Evolutionary conservation across 2,888 invertebrate species (phyloP).

Genomic region (Drosophila formosana): DNA sequence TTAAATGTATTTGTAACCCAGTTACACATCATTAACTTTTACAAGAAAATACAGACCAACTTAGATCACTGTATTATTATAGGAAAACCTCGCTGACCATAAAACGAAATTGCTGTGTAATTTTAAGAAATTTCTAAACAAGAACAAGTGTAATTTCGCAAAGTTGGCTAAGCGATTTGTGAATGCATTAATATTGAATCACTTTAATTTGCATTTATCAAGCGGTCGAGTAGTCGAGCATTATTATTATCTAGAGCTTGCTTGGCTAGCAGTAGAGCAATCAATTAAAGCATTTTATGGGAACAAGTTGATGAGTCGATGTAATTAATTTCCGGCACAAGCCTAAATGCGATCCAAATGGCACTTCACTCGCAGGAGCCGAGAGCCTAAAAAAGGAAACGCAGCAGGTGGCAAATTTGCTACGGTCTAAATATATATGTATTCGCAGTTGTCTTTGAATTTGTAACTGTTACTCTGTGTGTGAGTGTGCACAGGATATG

Average conservation of each 20-base stretch:
- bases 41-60: background rate
- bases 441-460: background rate
- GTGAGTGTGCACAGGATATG: slow-evolving; percentile 31
- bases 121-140: background rate
- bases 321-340: slow-evolving; percentile 69
- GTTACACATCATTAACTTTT: slow-evolving; percentile 6
- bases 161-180: slow-evolving; percentile 12
- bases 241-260: slow-evolving; percentile 10
- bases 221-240: background rate
- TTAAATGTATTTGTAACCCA: background rate
- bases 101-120: background rate
- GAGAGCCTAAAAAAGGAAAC: slow-evolving; percentile 24
- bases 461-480: background rate
- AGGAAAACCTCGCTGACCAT: background rate
- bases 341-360: slow-evolving; percentile 45
- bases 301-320: slow-evolving; percentile 56
- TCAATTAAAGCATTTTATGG: slow-evolving; percentile 56
- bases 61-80: background rate
- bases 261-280: slow-evolving; percentile 17
- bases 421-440: slow-evolving; percentile 3
- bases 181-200: slow-evolving; percentile 20
- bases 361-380: slow-evolving; percentile 17
- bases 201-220: slow-evolving; percentile 31
- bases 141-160: slow-evolving; percentile 3
- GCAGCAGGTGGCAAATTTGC: slow-evolving; percentile 65